Evolutionary conservation across 2,113 vertebrate species (phyloP).

Genomic region (Albula goreensis): DNA sequence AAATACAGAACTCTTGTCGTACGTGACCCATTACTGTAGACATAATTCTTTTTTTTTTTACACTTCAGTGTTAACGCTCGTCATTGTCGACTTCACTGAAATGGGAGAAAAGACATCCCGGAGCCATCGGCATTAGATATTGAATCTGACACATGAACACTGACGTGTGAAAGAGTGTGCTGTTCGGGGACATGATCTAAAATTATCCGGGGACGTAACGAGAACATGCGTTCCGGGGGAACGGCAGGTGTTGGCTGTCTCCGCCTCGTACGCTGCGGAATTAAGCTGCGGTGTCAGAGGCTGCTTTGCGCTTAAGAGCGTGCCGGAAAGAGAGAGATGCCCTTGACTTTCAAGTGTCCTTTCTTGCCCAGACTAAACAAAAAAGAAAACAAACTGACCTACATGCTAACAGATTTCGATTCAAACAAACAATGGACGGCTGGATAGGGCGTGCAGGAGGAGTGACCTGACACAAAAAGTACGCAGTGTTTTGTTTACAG

Average conservation of each 20-base stretch:
- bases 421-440: no score
- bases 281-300: slow-evolving; percentile 59
- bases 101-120: slow-evolving; percentile 11
- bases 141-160: slow-evolving; percentile 39
- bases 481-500: no score
- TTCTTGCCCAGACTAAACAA: no score
- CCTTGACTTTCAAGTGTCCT: no score
- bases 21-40: background rate
- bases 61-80: background rate
- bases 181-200: slow-evolving; percentile 41
- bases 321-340: no score
- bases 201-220: slow-evolving; percentile 35
- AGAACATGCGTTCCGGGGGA: slow-evolving; percentile 26
- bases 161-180: slow-evolving; percentile 35
- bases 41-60: background rate
- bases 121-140: slow-evolving; percentile 34
- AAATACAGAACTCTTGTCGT: background rate
- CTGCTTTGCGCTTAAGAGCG: background rate
- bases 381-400: no score
- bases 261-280: slow-evolving; percentile 55
- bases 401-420: no score
- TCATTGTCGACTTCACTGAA: background rate
- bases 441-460: no score
- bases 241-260: slow-evolving; percentile 52
- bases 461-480: no score